Conservation (phyloP, 2,888 invertebrate genomes). For the Eupithecia pulchellata region DNA sequence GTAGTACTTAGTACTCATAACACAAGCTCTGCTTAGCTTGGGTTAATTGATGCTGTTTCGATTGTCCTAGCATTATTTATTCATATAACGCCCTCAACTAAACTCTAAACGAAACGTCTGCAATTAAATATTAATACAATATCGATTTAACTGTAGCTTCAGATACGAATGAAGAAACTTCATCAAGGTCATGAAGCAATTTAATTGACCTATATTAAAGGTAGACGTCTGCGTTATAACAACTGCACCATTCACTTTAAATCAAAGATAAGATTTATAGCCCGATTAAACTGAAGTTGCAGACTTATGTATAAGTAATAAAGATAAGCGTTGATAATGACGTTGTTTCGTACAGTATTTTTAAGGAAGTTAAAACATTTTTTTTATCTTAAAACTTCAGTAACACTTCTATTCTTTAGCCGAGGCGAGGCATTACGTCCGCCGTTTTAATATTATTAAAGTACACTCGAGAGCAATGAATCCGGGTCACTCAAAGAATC, state of each 20-base stretch:
- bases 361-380: neutral
- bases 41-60: too few species aligned
- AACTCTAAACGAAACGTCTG: too few species aligned
- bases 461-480: too few species aligned
- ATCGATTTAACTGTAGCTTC: neutral
- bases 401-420: neutral
- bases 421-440: neutral
- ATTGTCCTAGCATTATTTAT: too few species aligned
- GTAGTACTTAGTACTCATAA: too few species aligned
- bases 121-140: neutral
- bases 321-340: conserved; percentile 16
- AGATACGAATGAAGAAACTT: neutral
- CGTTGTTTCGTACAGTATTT: neutral
- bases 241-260: conserved; percentile 1
- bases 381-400: neutral
- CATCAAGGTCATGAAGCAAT: neutral
- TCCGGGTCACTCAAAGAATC: too few species aligned
- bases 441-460: too few species aligned
- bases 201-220: neutral
- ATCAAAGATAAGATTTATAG: conserved; percentile 20
- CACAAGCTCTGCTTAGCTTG: too few species aligned
- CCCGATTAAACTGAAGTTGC: conserved; percentile 18
- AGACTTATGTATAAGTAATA: conserved; percentile 4
- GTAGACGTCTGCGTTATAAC: neutral
- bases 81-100: too few species aligned